Percentiles rank a stretch among this genome's conserved stretches.
Conservation (phyloP, 1,140 invertebrate species). For the Zophobas morio region DNA sequence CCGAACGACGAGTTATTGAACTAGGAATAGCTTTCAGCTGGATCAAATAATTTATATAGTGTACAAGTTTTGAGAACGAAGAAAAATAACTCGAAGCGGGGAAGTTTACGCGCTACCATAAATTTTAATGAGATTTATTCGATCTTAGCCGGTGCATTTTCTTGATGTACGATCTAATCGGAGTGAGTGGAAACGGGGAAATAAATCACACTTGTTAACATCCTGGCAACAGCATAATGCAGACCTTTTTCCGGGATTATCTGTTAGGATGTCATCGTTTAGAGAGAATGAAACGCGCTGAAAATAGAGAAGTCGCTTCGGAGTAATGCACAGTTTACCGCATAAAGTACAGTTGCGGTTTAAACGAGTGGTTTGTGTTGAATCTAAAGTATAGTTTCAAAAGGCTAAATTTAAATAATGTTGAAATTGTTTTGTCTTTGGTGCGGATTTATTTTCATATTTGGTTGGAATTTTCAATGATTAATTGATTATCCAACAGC, state of each 20-base stretch:
- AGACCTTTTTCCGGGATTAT: neutral
- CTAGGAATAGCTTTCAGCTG: neutral
- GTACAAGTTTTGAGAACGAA: constrained; percentile 12
- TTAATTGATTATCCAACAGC: too few relatives aligned
- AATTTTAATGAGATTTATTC: constrained; percentile 44
- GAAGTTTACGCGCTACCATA: constrained; percentile 33
- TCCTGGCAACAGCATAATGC: neutral
- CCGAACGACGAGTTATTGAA: neutral
- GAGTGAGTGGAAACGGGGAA: constrained; percentile 11
- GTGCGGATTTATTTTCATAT: too few relatives aligned
- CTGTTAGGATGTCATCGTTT: too few relatives aligned
- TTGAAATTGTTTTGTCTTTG: too few relatives aligned
- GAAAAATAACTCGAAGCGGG: constrained; percentile 17
- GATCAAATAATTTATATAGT: neutral
- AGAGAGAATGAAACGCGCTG: neutral
- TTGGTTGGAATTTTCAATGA: too few relatives aligned
- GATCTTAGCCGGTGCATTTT: constrained; percentile 34
- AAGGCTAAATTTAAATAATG: too few relatives aligned
- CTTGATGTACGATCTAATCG: constrained; percentile 35
- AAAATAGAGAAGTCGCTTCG: too few relatives aligned
- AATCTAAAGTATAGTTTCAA: too few relatives aligned
- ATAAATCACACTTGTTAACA: constrained; percentile 26
- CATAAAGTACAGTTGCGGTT: too few relatives aligned
- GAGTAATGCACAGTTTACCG: too few relatives aligned
- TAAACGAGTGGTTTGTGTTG: too few relatives aligned